A percentile compares a stretch with the other conserved stretches of the same genome.
Conservation (phyloP, 2,888 invertebrate species). For the Drosophila borborema region DNA sequence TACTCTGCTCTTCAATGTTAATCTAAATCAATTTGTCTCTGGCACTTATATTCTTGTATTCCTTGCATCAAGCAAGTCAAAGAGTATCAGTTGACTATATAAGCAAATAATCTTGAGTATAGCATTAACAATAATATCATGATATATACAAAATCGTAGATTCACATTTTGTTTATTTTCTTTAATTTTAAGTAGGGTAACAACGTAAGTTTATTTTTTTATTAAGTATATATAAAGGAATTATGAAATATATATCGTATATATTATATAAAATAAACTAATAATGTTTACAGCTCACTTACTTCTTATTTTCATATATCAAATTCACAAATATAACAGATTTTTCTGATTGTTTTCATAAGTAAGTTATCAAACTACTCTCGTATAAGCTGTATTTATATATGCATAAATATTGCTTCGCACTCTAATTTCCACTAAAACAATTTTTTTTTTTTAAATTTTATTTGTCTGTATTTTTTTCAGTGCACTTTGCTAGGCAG, state of each 20-base stretch:
- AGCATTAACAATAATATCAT: not conserved
- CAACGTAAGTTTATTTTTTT: too few relatives aligned
- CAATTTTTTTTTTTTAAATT: not conserved
- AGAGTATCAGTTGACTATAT: not conserved
- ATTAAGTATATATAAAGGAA: not conserved
- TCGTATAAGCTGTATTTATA: not conserved
- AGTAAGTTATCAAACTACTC: not conserved
- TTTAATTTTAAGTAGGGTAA: not conserved
- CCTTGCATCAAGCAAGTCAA: not conserved
- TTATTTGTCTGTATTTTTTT: not conserved
- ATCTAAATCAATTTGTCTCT: not conserved
- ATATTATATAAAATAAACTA: not conserved
- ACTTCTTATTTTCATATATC: too few relatives aligned
- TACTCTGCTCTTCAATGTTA: not conserved
- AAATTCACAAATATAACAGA: not conserved
- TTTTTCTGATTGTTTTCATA: not conserved
- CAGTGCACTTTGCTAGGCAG: slow-evolving; percentile 1
- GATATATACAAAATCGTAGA: not conserved
- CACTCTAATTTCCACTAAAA: not conserved
- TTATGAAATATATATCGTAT: not conserved
- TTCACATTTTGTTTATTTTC: not conserved
- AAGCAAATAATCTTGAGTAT: not conserved
- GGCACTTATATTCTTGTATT: not conserved
- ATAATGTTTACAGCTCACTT: too few relatives aligned
- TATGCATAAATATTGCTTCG: not conserved